A percentile compares a stretch with the other conserved stretches of the same genome.
Evolutionary conservation across 2,888 invertebrate species (phyloP).

Genomic region (Caenorhabditis wallacei): DNA sequence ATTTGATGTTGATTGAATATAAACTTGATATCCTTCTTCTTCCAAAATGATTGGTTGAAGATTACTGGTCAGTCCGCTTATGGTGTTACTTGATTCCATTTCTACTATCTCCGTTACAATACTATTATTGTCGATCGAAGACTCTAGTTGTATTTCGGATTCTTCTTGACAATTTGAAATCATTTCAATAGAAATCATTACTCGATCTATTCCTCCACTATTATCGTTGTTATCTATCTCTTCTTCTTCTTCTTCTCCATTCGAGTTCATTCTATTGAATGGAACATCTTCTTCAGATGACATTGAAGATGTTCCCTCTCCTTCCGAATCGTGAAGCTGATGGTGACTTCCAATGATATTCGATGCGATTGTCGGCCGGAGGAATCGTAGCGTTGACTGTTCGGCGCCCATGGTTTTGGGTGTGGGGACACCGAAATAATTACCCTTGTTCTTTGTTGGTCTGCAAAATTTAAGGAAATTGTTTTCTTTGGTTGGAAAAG

Average conservation of each 20-base stretch:
- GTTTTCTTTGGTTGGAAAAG: background rate
- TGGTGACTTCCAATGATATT: background rate
- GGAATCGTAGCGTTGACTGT: conserved; percentile 18
- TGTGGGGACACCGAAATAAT: conserved; percentile 7
- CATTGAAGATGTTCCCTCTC: background rate
- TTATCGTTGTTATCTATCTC: background rate
- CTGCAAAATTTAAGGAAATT: background rate
- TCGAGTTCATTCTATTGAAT: conserved; percentile 3
- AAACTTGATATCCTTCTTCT: background rate
- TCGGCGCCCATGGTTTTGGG: background rate
- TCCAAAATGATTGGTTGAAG: conserved; percentile 15
- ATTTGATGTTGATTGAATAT: background rate
- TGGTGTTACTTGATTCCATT: background rate
- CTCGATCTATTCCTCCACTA: background rate
- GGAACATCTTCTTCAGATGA: background rate
- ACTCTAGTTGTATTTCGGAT: conserved; percentile 9
- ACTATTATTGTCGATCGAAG: background rate
- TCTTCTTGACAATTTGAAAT: conserved; percentile 27
- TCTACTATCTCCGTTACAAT: conserved; percentile 3
- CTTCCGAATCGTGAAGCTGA: no score
- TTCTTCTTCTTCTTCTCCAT: background rate
- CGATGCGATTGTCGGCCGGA: background rate
- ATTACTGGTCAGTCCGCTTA: conserved; percentile 21
- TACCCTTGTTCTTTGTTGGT: background rate
- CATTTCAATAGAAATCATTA: conserved; percentile 6